Base-by-base conservation (phyloP, 2,888 invertebrate species). In the Parascotia fuliginaria region DNA sequence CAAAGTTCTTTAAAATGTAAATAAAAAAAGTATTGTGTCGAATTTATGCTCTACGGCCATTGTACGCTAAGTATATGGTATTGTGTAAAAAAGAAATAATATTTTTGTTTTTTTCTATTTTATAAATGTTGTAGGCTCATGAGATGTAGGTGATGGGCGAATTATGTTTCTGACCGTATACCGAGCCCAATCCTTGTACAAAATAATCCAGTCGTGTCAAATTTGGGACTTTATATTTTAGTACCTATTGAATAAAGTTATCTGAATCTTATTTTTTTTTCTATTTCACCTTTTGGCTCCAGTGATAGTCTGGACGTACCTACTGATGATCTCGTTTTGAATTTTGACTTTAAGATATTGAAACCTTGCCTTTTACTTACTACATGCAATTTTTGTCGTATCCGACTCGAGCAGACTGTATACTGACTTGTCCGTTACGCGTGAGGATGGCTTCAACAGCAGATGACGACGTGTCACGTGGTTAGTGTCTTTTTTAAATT, bases 181-280 rank as follows among this genome's bases (percentile, higher is more conserved):
- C 47, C 42, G 40, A 46, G 44, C 54, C 53, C 51, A 51, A 47
- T 54, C 59, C 56, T 66, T 70, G 67, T 68, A 67, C 55, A 68
- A 70, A 70, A 51, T 49, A 45, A 55, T 67, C 50, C 65, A 65
- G 61, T 65, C 75, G 84, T 85, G 81, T 85, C 82, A 85, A 84
- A 83, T 77, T 75, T 76, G 77, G 76, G 73, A 79, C 78, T 79
- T 70, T 79, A 75, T 81, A 80, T 79, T 77, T 80, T 79, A 79
- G 73, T 77, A 78, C 69, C 64, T 78, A 79, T 74, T 69, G 63
- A 86, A 83, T 86, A 87, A 85, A 85, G 70, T 75, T 78, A 74
- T 81, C 66, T 81, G 67, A 76, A 77, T 74, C 67, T 67, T 61
- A 43, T 54, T 24, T 24, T 9, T 9, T 44, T 47, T 45, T 42